Base-by-base conservation (phyloP, 2,797 vertebrate species). In the Pangasius djambal region DNA sequence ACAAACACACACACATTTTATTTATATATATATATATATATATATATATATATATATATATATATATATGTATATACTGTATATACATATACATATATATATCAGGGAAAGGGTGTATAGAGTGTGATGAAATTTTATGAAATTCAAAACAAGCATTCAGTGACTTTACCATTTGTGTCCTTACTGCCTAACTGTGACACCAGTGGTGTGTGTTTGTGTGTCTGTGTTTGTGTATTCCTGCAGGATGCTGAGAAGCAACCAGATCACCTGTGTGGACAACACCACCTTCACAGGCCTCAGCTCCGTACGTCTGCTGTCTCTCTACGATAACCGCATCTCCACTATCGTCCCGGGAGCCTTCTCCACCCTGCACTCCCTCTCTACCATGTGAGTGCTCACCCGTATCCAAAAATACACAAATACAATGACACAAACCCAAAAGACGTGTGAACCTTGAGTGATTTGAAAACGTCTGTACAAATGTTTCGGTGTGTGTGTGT, bases 211-310 rank as follows among this genome's bases (percentile, higher is more conserved):
- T 86, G 44, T 85, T 52, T 72, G 20, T 84, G 72, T 82, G 59
- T 74, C 40, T 40, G 40, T 88, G 52, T 89, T 15, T 86, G 77
- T 83, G 40, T 83, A 9, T 85, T 55, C 34, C 8, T 85, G 15
- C 93, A 99, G 99, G 86, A 99, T 99, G 98, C 94, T 99, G 92
- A 96, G 99, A 89, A 99, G 97, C 94, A 99, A 99, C 95, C 98
- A 97, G 86, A 98, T 99, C 93, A 98, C 95, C 95, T 99, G 99
- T 93, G 98, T 99, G 72, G 98, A 97, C 90, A 99, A 99, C 7
- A 95, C 97, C 44, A 99, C 98, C 3, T 99, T 99, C 91, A 97
- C 97, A 0, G 98, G 99, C 50, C 96, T 99, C 92, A 98, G 98
- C 93, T 99, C 98, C 0, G 98, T 99, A 37, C 98, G 99, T 22